These are phyloP conservation scores for Lasius platythorax DNA, from an alignment of 2,888 invertebrate genomes.

Conservation along the genomic window DNA sequence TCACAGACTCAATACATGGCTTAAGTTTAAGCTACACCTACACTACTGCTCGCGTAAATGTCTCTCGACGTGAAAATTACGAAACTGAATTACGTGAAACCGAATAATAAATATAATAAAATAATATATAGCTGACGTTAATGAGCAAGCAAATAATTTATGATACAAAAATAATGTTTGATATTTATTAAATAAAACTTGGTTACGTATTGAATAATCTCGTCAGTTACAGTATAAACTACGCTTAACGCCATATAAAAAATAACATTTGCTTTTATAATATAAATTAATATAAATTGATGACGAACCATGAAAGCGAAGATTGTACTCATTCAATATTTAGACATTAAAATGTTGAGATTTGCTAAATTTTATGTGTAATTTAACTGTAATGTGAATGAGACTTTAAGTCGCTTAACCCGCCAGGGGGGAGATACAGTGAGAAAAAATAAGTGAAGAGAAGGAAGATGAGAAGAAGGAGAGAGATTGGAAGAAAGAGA, in stretches of 20 bases:
- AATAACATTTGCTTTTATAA: background rate
- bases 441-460: slow-evolving; percentile 63
- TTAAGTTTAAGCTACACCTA: slow-evolving; percentile 55
- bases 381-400: slow-evolving; percentile 55
- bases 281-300: background rate
- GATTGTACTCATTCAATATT: background rate
- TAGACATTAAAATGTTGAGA: background rate
- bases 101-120: background rate
- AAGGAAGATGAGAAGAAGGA: slow-evolving; percentile 49
- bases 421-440: slow-evolving; percentile 56
- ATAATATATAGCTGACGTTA: background rate
- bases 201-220: background rate
- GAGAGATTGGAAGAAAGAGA: slow-evolving; percentile 43
- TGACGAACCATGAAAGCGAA: background rate
- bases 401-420: slow-evolving; percentile 54
- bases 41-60: slow-evolving; percentile 51
- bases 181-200: background rate
- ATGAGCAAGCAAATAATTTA: background rate
- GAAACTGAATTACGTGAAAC: background rate
- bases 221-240: background rate
- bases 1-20: slow-evolving; percentile 44
- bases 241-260: background rate
- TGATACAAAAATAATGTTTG: background rate
- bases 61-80: slow-evolving; percentile 24
- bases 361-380: background rate